Evolutionary conservation across 2,797 vertebrate species (phyloP).

Genomic region (Carapus acus): DNA sequence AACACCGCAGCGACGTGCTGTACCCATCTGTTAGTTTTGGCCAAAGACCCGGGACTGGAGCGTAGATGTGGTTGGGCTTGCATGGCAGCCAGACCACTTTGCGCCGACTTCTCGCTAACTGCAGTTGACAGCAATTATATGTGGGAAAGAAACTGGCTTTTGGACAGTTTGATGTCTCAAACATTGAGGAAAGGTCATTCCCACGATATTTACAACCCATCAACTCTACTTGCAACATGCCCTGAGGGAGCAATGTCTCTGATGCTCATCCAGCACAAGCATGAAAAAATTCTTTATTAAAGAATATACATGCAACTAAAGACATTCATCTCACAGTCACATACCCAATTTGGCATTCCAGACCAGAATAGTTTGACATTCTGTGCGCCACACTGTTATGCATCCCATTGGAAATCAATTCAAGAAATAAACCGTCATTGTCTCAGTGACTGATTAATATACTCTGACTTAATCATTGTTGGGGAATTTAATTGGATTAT

Average conservation of each 20-base stretch:
- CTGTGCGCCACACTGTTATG: constrained; percentile 17
- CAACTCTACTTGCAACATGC: constrained; percentile 32
- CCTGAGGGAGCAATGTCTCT: constrained; percentile 25
- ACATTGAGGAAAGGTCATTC: constrained; percentile 54
- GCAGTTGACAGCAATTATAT: constrained; percentile 57
- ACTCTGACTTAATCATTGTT: constrained; percentile 58
- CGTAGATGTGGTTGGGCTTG: constrained; percentile 65
- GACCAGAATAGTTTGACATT: neutral
- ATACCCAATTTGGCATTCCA: neutral
- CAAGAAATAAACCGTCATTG: constrained; percentile 36
- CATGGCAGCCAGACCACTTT: constrained; percentile 68
- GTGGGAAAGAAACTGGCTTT: constrained; percentile 51
- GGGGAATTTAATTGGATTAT: constrained; percentile 68
- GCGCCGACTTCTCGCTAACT: constrained; percentile 65
- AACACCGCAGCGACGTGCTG: constrained; percentile 69
- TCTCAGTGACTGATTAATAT: constrained; percentile 58
- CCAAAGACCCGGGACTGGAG: constrained; percentile 61
- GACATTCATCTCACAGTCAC: constrained; percentile 21
- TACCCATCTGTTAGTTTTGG: constrained; percentile 81
- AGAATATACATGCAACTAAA: constrained; percentile 27
- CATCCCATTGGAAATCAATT: constrained; percentile 48
- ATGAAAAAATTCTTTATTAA: constrained; percentile 6
- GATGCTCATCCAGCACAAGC: constrained; percentile 21
- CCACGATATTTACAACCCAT: constrained; percentile 42
- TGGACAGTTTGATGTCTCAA: constrained; percentile 36